These are phyloP conservation scores for Corythaeola cristata DNA, from an alignment of 2,113 vertebrate genomes.

Conservation along the genomic window DNA sequence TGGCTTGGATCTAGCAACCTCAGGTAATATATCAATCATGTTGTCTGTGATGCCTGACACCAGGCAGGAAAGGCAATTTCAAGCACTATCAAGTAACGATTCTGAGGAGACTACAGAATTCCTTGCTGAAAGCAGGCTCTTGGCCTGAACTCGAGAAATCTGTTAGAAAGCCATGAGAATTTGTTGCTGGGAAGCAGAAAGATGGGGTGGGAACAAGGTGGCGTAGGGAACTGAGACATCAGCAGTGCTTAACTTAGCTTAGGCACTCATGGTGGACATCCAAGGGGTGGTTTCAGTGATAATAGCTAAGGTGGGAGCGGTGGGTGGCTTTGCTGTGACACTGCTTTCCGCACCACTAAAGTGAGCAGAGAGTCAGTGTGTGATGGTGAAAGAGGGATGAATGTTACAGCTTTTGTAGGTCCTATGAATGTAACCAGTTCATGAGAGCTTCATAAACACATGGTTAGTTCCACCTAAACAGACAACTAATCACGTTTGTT, in stretches of 20 bases:
- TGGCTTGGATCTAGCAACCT: neutral
- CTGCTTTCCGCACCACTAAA: neutral
- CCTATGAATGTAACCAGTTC: neutral
- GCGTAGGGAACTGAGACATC: no score
- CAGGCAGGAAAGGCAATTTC: neutral
- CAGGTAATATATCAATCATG: neutral
- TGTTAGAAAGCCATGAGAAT: neutral
- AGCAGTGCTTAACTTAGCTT: neutral
- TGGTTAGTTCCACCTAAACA: neutral
- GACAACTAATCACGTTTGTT: neutral
- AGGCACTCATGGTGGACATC: neutral
- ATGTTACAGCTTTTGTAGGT: neutral
- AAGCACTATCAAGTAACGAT: neutral
- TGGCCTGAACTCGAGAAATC: neutral
- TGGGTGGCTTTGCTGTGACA: neutral
- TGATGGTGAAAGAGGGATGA: neutral
- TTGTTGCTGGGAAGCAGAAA: neutral
- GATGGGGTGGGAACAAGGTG: neutral
- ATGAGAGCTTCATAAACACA: neutral
- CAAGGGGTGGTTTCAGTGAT: neutral
- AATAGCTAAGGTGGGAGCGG: accelerated
- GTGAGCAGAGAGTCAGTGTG: neutral
- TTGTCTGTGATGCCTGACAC: neutral
- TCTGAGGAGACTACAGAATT: neutral
- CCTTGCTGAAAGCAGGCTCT: neutral